Conservation (phyloP, 2,113 vertebrate species). For the Mastomys natalensis region DNA sequence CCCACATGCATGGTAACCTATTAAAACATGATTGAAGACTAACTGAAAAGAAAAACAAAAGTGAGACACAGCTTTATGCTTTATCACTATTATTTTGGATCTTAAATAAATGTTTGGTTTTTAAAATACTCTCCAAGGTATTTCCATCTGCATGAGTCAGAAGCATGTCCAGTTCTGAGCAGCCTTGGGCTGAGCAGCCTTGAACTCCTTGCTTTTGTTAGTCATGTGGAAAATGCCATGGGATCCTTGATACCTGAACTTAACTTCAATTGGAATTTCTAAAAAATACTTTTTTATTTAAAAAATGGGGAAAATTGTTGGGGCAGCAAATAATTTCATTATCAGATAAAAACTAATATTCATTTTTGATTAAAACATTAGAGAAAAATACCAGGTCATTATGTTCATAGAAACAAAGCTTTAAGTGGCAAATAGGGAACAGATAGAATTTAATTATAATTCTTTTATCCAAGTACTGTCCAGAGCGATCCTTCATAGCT, state of each 20-base stretch:
- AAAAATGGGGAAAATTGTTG: neutral
- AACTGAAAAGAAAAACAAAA: slow-evolving; percentile 10
- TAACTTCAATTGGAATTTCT: neutral
- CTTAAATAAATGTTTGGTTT: neutral
- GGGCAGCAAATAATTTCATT: neutral
- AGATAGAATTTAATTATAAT: neutral
- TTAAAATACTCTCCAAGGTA: neutral
- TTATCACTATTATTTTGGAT: slow-evolving; percentile 4
- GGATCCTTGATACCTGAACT: neutral
- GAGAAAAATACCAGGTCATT: neutral
- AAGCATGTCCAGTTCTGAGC: neutral
- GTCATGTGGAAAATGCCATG: neutral
- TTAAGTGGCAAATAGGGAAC: neutral
- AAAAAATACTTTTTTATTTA: slow-evolving; percentile 30
- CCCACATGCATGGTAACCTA: neutral
- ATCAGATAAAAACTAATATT: slow-evolving; percentile 16
- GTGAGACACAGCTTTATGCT: neutral
- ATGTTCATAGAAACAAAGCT: neutral
- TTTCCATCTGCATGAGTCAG: neutral
- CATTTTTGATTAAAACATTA: slow-evolving; percentile 20
- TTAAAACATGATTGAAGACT: neutral
- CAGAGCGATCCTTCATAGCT: neutral
- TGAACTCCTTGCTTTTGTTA: neutral
- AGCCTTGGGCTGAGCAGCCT: neutral
- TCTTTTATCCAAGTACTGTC: neutral